Base-by-base conservation (phyloP, 1,140 invertebrate genomes). In the Achroia grisella region DNA sequence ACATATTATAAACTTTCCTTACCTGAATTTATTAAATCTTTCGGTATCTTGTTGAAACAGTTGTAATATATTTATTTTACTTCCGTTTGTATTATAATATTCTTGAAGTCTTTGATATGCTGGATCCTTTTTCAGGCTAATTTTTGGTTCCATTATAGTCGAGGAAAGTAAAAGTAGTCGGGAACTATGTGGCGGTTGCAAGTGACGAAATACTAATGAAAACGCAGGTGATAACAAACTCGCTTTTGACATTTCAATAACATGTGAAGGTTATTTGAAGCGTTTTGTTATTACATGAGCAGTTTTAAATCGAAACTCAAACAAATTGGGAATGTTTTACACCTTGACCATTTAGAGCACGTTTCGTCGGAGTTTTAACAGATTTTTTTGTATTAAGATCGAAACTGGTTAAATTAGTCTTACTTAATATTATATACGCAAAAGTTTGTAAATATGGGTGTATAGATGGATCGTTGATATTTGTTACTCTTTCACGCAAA, bases 11-110 rank as follows among this genome's bases (percentile, higher is more conserved):
- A n/a, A n/a, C n/a, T n/a, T n/a, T n/a, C 2, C 17, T 23, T 6
- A 96, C 95, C 93, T 95, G 80, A 90, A 94, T 73, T 94, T 94
- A 15, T 92, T 83, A 69, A 96, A 97, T 23, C 95, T 88, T 28
- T 91, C 81, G 0, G 91, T 72, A 86, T 97, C 93, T 56, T 91
- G 77, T 51, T 91, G 84, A 59, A 97, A 96, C 37, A 97, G 72
- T 54, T 94, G 86, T 48, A 88, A 88, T 59, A 97, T 94, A 56
- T 94, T 91, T 4, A 97, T 88, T 59, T 93, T 91, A 1, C 88
- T 75, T 8, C 88, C 90, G 62, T 92, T 90, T 8, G 71, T 69
- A 45, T 91, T 81, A 63, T 90, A 95, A 78, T 91, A 93, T 29
- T 92, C 87, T 67, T 93, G 87, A 12, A 97, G 80, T 68, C 93